Evolutionary conservation across 2,797 vertebrate genomes (phyloP).

Genomic region (Rallus crepitans): DNA sequence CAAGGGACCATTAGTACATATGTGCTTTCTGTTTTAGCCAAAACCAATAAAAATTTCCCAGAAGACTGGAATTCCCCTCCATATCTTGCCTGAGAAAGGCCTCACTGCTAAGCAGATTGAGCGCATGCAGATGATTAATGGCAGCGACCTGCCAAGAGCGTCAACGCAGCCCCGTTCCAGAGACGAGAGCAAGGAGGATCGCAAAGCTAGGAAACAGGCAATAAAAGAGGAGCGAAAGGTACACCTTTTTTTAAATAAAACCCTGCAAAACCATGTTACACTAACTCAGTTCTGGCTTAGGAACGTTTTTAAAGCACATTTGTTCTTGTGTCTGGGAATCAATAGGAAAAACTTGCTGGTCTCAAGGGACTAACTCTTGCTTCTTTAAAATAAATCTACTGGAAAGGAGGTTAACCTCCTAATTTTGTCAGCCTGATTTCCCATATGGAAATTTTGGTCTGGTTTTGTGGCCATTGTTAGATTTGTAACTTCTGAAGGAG

Average conservation of each 20-base stretch:
- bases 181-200: conserved; percentile 87
- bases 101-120: conserved; percentile 88
- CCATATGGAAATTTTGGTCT: not conserved
- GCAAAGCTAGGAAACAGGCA: conserved; percentile 88
- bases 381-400: not conserved
- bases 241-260: fast-evolving
- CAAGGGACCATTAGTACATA: not conserved
- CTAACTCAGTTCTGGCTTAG: not conserved
- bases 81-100: conserved; percentile 84
- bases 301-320: not conserved
- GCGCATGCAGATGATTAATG: conserved; percentile 90
- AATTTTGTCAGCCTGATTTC: not conserved
- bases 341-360: not conserved
- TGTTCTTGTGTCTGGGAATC: not conserved
- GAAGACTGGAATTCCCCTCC: conserved; percentile 92
- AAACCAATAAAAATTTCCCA: conserved; percentile 88
- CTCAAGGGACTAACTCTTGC: not conserved
- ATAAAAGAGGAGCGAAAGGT: conserved; percentile 94
- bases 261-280: fast-evolving
- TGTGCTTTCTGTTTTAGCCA: conserved; percentile 67
- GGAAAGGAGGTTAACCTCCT: not conserved
- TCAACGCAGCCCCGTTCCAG: conserved; percentile 84
- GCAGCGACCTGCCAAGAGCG: conserved; percentile 86
- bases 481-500: not conserved
- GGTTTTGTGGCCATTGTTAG: not conserved